Evolutionary conservation across 2,113 vertebrate species (phyloP), one percentile per base, ranked within the genome.

Genomic region (Procavia capensis): DNA sequence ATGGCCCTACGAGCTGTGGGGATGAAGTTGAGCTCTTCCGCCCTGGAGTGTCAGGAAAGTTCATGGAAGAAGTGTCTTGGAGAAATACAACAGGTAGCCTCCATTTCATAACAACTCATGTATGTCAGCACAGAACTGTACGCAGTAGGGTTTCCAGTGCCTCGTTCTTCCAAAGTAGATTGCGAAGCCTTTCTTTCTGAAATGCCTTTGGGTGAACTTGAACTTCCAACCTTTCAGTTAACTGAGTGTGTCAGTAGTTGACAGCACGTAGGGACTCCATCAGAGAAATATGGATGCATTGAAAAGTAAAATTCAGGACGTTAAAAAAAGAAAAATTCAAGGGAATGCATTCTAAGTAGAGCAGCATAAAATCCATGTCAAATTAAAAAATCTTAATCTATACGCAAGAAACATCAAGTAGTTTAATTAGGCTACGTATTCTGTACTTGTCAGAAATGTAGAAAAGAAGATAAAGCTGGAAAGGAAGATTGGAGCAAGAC

Each of bases 371-470:
- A 63, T 70, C 66, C 24, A 0, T 41, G 4, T 92, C 34, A 47
- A 47, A 29, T 64, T 88, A 78, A 63, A 59, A 88, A 85, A 84
- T 45, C 9, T 57, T 76, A 66, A 50, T 64, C 64, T 72, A 47
- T 75, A n/a, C 3, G 31, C 50, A 61, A 4, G 85, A 87, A 27
- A 59, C 68, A 39, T 45, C 24, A 66, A 27, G 29, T 45, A 50
- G 31, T 85, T 74, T 90, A 82, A 79, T 93, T 91, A 78, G 76
- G 74, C 50, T 92, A 17, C 90, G 25, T 91, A 4, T 59, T 78
- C 57, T 66, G 45, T 47, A 25, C 59, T 84, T 93, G 84, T 76
- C 31, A 27, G 61, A 54, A 59, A 72, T 6, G 5, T 95, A 64
- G 29, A 92, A 75, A 70, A 96, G 78, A 78, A 41, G 39, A 39